Evolutionary conservation across 2,113 vertebrate species (phyloP).

Genomic region (Centropristis striata): DNA sequence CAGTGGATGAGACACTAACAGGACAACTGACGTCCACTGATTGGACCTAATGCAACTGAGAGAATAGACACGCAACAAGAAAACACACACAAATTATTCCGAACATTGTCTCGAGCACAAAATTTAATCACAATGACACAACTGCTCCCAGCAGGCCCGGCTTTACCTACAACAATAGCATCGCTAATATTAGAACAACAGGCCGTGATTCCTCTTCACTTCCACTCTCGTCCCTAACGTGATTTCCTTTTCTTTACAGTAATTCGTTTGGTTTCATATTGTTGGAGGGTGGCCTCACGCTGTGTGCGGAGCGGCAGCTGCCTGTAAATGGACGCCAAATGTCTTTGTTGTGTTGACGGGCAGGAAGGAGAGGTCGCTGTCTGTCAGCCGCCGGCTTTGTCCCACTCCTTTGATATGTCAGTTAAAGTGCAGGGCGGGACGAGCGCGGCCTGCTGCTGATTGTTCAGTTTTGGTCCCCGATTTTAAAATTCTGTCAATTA

Average conservation of each 20-base stretch:
- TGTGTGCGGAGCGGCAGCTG: slow-evolving; percentile 66
- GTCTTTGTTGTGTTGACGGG: slow-evolving; percentile 73
- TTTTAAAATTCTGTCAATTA: slow-evolving; percentile 38
- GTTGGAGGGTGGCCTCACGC: slow-evolving; percentile 10
- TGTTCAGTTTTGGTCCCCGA: slow-evolving; percentile 17
- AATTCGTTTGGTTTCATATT: slow-evolving; percentile 46
- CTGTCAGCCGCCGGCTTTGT: slow-evolving; percentile 65
- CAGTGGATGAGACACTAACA: slow-evolving; percentile 41
- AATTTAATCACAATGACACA: slow-evolving; percentile 49
- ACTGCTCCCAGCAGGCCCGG: slow-evolving; percentile 38
- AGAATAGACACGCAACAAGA: slow-evolving; percentile 33
- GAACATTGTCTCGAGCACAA: slow-evolving; percentile 43
- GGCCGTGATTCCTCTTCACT: slow-evolving; percentile 31
- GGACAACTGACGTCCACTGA: slow-evolving; percentile 45
- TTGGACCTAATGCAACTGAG: slow-evolving; percentile 49
- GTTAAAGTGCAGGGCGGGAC: slow-evolving; percentile 16
- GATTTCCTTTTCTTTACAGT: slow-evolving; percentile 77
- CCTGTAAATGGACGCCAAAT: slow-evolving; percentile 33
- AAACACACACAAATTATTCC: slow-evolving; percentile 41
- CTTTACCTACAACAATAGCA: slow-evolving; percentile 53
- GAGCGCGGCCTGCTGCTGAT: slow-evolving; percentile 23
- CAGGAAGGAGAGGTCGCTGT: slow-evolving; percentile 63
- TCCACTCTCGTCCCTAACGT: slow-evolving; percentile 62
- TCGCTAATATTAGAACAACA: slow-evolving; percentile 68
- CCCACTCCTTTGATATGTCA: slow-evolving; percentile 18